Percentiles rank a stretch among this genome's conserved stretches.
phyloP scores from a whole-genome alignment of 2,888 invertebrate species.

The Polyommatus iphigenia region DNA sequence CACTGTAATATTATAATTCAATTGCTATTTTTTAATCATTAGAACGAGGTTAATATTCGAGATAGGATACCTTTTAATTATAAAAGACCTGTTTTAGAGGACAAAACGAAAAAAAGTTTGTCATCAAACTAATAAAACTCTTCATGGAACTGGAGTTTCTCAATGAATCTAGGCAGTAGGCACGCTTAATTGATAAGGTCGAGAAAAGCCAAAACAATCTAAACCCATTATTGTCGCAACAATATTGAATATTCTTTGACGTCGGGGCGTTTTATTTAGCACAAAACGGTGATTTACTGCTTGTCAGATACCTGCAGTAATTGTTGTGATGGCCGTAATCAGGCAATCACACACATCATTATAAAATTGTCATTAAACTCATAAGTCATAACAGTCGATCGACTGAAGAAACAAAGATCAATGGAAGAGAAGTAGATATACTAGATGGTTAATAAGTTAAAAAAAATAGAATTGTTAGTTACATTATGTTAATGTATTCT shows the following conservation, averaged over 20 bases:
- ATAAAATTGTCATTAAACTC: background rate
- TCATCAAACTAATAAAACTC: background rate
- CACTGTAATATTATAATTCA: background rate
- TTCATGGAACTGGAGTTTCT: background rate
- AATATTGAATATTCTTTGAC: conserved; percentile 10
- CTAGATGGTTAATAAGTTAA: background rate
- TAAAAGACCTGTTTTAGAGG: background rate
- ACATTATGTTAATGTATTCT: too few relatives aligned
- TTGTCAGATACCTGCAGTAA: background rate
- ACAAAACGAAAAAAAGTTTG: background rate
- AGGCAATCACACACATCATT: background rate
- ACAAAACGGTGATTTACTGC: background rate
- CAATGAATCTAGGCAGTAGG: background rate
- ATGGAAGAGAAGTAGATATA: background rate
- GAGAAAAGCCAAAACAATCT: conserved; percentile 16
- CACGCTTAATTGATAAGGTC: background rate
- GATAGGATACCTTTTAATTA: background rate
- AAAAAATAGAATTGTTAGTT: too few relatives aligned
- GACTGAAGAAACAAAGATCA: background rate
- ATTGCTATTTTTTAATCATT: background rate
- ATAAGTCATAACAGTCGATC: background rate
- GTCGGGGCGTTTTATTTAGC: background rate
- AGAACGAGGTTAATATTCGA: background rate
- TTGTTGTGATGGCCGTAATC: background rate
- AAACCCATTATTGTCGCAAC: background rate